Conservation (phyloP, 2,797 vertebrate genomes). For the Setipinna tenuifilis region DNA sequence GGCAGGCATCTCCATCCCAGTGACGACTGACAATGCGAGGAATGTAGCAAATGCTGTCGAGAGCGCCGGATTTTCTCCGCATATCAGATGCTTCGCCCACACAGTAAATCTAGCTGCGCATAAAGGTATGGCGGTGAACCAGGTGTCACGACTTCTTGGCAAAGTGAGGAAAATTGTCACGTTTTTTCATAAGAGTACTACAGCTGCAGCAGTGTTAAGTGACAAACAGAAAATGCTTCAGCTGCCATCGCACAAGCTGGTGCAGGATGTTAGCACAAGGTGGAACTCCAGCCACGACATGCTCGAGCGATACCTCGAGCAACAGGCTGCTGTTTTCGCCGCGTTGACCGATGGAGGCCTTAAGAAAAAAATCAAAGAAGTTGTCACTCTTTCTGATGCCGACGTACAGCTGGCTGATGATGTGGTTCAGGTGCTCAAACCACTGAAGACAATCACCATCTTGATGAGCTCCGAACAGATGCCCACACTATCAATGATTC, state of each 20-base stretch:
- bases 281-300: constrained; percentile 11
- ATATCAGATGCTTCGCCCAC: not conserved
- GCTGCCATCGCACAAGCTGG: not conserved
- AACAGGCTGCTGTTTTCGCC: not conserved
- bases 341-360: not conserved
- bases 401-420: not conserved
- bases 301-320: not conserved
- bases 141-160: not conserved
- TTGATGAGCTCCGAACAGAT: not conserved
- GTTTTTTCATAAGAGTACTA: not conserved
- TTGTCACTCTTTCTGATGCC: not conserved
- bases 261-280: not conserved
- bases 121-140: not conserved
- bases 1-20: not conserved
- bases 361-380: not conserved
- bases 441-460: not conserved
- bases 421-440: not conserved
- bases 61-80: not conserved
- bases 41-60: not conserved
- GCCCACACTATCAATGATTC: not conserved
- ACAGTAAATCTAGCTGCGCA: not conserved
- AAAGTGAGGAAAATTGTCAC: not conserved
- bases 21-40: not conserved
- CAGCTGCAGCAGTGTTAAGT: not conserved
- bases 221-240: not conserved